Base-by-base conservation (phyloP, 2,113 vertebrate species). In the Paedocypris sp. region DNA sequence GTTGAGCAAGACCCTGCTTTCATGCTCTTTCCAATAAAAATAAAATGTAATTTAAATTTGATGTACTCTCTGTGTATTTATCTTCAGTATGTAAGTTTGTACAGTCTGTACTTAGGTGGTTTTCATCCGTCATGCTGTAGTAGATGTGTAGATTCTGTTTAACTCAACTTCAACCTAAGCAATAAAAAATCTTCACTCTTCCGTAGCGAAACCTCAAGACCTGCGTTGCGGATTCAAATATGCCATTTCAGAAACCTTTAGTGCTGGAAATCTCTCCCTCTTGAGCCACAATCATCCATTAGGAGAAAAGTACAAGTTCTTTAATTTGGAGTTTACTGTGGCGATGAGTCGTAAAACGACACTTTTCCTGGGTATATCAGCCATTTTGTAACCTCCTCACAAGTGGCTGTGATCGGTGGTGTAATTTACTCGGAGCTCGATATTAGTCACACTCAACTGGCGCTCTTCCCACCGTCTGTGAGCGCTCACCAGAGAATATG, bases 291-390 rank as follows among this genome's bases (percentile, higher is more conserved):
- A 62, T 58, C 25, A 36, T 69, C 70, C 67, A 73, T 64, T 66
- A 69, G 20, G 32, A n/a, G 46, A 49, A 35, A 22, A 32, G 54
- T 36, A 38, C 47, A 36, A 48, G 9, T 29, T 42, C 66, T 61
- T 70, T 56, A 42, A 70, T 67, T 61, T 64, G 64, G 63, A 73
- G 60, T 59, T 69, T 62, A 69, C 66, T 48, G 25, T 65, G 48
- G 53, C 57, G 29, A 60, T 51, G 28, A 53, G 66, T 50, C 56
- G 22, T 69, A 64, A 68, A 64, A 66, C 46, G 51, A 57, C 65
- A 56, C 49, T 67, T 64, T 63, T 43, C 45, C 50, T 49, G 22
- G 8, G 18, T 9, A 13, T 29, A 60, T 71, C 28, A 46, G 50
- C 50, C 62, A 35, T 58, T 69, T 50, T 25, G 38, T 50, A 23